Evolutionary conservation across 30 jellyfish, hydroid and myxozoan genomes (phyloP).

Genomic region (Aurelia aurita): DNA sequence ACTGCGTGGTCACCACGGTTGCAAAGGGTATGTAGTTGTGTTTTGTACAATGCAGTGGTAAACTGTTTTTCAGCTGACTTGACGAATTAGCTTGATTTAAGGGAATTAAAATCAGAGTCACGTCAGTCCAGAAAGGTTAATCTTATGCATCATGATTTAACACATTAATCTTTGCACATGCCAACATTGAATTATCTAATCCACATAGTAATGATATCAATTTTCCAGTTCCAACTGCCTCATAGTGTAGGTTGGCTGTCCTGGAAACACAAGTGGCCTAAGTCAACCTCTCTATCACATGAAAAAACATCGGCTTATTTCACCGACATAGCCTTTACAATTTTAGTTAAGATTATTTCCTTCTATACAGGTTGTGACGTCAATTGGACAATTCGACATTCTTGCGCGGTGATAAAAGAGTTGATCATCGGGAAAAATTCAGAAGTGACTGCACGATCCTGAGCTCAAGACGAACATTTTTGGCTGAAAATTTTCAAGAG

Average conservation of each 20-base stretch:
- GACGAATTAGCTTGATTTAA: constrained; percentile 11
- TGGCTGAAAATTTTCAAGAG: neutral
- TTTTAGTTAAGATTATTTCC: constrained; percentile 10
- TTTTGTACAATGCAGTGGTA: too few relatives aligned
- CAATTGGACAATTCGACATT: constrained; percentile 58
- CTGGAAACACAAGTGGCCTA: neutral
- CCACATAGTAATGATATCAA: neutral
- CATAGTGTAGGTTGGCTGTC: neutral
- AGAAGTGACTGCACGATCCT: constrained; percentile 52
- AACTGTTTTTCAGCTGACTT: too few relatives aligned
- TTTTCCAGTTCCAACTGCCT: neutral
- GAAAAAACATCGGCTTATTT: constrained; percentile 23
- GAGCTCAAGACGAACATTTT: constrained; percentile 14
- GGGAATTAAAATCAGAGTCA: constrained; percentile 21
- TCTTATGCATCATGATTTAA: neutral
- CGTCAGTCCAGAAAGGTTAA: constrained; percentile 45
- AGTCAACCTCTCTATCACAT: constrained; percentile 2
- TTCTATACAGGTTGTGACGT: constrained; percentile 69
- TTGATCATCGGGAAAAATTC: constrained; percentile 27
- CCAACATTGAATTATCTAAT: too few relatives aligned
- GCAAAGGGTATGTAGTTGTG: too few relatives aligned
- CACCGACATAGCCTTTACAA: constrained; percentile 2
- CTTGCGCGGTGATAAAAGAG: constrained; percentile 67
- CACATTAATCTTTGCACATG: too few relatives aligned
- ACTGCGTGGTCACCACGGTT: too few relatives aligned